Evolutionary conservation across 2,888 invertebrate genomes (phyloP), one percentile per base, ranked within the genome.

Genomic region (Ischnura elegans): DNA sequence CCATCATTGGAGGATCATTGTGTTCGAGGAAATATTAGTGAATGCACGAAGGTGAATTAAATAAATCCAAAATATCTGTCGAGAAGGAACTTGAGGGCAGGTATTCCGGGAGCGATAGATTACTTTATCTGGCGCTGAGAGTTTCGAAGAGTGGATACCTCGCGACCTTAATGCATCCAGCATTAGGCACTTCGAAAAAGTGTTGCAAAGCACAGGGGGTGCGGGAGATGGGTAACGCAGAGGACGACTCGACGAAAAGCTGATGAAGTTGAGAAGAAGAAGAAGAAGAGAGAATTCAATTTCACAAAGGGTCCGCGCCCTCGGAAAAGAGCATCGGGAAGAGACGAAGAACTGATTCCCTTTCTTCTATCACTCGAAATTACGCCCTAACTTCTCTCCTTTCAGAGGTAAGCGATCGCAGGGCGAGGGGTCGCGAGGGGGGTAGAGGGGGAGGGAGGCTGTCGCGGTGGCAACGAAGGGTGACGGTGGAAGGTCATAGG

Each of bases 341-440:
- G 76, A 76, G 76, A 76, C 76, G 76, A 76, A 76, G 76, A 76
- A 76, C 36, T 76, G 76, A 76, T 76, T 76, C 76, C 29, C 36
- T 76, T 76, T 76, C 76, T 76, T 76, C 76, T 36, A 19, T 13
- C 36, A 1, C 76, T 76, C 76, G 10, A 76, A 76, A 76, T 76
- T 76, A 76, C 76, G 76, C 76, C 36, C 76, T 76, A 76, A 76
- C 76, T 76, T 76, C 76, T 76, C 76, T 36, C 76, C 76, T 76
- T 76, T 76, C 76, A 36, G 29, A 76, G 76, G 13, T 76, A 76
- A 76, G 76, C 76, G 36, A 36, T 61, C 61, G 61, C 1, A 25
- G 61, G 25, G 61, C 2, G 61, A 25, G 25, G 61, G 61, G 61
- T 5, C 5, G 2, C 0, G 25, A 0, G 61, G 19, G 61, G 25